Evolutionary conservation across 1,140 invertebrate species (phyloP).

Genomic region (Heterodera schachtii): DNA sequence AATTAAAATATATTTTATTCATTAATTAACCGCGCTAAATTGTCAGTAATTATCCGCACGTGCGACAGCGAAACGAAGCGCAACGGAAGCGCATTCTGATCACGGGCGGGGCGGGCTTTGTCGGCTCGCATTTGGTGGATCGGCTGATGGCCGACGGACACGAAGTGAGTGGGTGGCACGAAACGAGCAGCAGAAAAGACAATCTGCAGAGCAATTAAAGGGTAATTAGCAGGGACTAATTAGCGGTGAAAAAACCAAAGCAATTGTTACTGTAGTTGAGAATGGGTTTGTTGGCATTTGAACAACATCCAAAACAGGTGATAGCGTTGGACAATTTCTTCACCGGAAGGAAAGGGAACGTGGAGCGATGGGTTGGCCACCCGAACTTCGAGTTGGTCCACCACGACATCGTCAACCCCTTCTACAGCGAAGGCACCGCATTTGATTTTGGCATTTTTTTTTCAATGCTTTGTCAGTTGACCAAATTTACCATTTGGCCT

Average conservation of each 20-base stretch:
- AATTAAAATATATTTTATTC: background rate
- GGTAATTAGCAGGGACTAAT: too few relatives aligned
- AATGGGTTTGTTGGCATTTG: too few relatives aligned
- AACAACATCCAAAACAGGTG: conserved; percentile 68
- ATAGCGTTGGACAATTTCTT: conserved; percentile 98
- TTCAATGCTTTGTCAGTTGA: conserved; percentile 74
- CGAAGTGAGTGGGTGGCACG: conserved; percentile 69
- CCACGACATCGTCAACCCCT: conserved; percentile 96
- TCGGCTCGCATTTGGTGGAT: conserved; percentile 96
- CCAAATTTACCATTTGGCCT: conserved; percentile 98
- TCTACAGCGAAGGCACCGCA: conserved; percentile 84
- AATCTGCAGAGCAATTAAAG: too few relatives aligned
- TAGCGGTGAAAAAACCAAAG: too few relatives aligned
- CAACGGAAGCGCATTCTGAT: conserved; percentile 71
- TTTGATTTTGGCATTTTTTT: background rate
- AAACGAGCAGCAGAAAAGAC: too few relatives aligned
- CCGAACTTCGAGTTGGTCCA: conserved; percentile 98
- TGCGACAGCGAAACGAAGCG: conserved; percentile 57
- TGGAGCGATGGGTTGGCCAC: conserved; percentile 98
- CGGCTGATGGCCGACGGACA: conserved; percentile 91
- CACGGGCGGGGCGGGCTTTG: conserved; percentile 97
- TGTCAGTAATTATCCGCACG: conserved; percentile 38
- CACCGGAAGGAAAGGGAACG: conserved; percentile 82
- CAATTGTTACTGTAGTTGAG: too few relatives aligned
- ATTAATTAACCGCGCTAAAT: conserved; percentile 3